These are phyloP conservation scores for Platyscelio sp. DNA, from an alignment of 2,888 invertebrate species.

Conservation along the genomic window DNA sequence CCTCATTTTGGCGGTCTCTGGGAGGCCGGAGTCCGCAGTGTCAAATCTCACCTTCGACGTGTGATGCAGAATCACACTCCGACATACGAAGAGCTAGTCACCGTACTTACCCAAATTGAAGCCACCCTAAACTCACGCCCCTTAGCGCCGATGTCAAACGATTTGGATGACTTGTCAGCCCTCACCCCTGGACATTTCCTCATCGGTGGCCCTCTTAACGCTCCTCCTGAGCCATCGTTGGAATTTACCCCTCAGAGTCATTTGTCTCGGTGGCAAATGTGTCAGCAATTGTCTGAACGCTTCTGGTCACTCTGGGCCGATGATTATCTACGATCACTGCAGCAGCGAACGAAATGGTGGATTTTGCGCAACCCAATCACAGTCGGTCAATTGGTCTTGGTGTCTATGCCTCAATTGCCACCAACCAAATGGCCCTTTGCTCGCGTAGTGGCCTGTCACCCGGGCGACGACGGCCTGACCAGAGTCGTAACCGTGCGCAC, in stretches of 20 bases:
- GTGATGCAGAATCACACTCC: not conserved
- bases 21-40: constrained; percentile 78
- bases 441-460: not conserved
- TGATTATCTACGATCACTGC: constrained; percentile 5
- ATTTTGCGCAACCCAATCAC: not conserved
- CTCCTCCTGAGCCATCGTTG: not conserved
- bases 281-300: constrained; percentile 1
- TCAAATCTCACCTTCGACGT: constrained; percentile 76
- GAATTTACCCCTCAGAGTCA: not conserved
- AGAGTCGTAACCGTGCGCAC: not conserved
- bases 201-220: not conserved
- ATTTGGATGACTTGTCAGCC: not conserved
- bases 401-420: not conserved
- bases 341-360: constrained; percentile 1
- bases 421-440: constrained; percentile 23
- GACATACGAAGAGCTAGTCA: not conserved
- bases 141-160: not conserved
- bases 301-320: not conserved
- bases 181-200: not conserved
- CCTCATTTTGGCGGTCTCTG: constrained; percentile 80
- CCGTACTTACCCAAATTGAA: not conserved
- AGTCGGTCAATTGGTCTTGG: not conserved
- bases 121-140: not conserved
- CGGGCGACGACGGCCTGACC: constrained; percentile 1
- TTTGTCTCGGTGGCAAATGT: constrained; percentile 5